phyloP scores from a whole-genome alignment of 2,797 vertebrate genomes.

The Mus caroli region DNA sequence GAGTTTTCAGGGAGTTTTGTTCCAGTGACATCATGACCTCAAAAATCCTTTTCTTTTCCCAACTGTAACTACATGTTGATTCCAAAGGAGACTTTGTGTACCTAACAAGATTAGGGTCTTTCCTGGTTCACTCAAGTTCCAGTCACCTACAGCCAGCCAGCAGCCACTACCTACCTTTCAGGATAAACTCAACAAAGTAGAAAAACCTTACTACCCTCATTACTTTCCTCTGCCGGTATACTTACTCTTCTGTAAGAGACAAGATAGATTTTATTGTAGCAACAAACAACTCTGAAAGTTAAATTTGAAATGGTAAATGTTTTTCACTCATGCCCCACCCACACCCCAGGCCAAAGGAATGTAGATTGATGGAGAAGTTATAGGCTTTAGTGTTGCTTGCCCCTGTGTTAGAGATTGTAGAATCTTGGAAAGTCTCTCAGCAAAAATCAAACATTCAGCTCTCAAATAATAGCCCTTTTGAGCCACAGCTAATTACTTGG shows the following conservation, averaged over 20 bases:
- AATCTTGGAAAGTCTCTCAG: neutral
- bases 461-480: neutral
- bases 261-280: neutral
- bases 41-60: conserved; percentile 10
- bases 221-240: neutral
- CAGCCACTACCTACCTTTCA: neutral
- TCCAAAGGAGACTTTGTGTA: neutral
- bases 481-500: neutral
- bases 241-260: neutral
- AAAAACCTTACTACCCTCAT: neutral
- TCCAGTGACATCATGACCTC: conserved; percentile 47
- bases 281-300: neutral
- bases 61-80: conserved; percentile 20
- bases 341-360: neutral
- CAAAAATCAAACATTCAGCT: neutral
- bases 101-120: neutral
- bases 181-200: neutral
- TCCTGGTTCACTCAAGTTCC: neutral
- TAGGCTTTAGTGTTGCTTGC: neutral
- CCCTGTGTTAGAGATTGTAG: neutral
- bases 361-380: neutral
- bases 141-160: neutral
- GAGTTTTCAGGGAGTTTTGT: conserved; percentile 1
- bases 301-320: neutral
- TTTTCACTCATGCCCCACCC: neutral